Percentiles rank a stretch among this genome's conserved stretches.
These are phyloP conservation scores for Neosilurus hyrtlii DNA, from an alignment of 2,797 vertebrate genomes.

Conservation along the genomic window DNA sequence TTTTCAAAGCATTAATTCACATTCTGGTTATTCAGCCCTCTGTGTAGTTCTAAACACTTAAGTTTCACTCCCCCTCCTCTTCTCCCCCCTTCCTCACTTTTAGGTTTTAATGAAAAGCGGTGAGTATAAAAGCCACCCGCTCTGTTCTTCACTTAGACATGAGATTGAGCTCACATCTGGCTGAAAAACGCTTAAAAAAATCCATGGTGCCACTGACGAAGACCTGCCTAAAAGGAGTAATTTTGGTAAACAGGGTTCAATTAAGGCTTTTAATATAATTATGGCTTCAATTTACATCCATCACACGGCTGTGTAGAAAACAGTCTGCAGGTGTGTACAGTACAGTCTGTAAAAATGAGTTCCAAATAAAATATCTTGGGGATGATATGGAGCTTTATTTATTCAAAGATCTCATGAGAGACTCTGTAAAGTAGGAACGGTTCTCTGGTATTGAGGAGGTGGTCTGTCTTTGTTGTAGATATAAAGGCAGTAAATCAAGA, in stretches of 20 bases:
- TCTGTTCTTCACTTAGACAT: not conserved
- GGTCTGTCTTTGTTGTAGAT: not conserved
- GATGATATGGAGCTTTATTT: not conserved
- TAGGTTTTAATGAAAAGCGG: not conserved
- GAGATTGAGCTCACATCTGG: not conserved
- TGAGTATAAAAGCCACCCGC: not conserved
- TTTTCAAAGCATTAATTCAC: not conserved
- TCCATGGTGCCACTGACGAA: not conserved
- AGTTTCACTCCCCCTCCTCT: not conserved
- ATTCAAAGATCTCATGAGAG: not conserved
- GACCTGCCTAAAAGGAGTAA: not conserved
- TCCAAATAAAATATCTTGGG: not conserved
- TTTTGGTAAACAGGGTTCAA: not conserved
- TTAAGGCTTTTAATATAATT: not conserved
- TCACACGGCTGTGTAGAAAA: not conserved
- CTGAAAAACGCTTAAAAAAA: not conserved
- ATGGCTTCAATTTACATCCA: not conserved
- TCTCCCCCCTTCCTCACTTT: not conserved
- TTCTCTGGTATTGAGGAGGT: not conserved
- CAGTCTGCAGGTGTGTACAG: not conserved
- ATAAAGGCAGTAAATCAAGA: not conserved
- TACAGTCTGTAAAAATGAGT: not conserved
- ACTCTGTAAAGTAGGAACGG: not conserved
- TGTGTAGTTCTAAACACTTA: not conserved
- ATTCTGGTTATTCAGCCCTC: not conserved